A percentile compares a stretch with the other conserved stretches of the same genome.
Conservation (phyloP, 2,888 invertebrate genomes). For the Acleris sparsana region DNA sequence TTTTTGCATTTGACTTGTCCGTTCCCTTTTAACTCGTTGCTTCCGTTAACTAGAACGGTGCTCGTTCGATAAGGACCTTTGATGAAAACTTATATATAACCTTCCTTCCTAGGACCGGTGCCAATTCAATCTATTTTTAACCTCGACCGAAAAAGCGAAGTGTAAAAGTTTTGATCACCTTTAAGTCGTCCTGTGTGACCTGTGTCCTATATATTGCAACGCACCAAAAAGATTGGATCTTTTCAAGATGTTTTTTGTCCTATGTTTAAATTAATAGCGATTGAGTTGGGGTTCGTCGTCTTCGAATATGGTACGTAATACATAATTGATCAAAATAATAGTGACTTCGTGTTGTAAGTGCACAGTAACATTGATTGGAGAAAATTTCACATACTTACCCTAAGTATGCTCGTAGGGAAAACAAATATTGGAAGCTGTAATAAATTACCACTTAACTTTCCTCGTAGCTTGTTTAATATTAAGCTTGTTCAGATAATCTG, state of each 20-base stretch:
- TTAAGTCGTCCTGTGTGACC: too few relatives aligned
- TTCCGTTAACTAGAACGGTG: neutral
- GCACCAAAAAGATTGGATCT: too few relatives aligned
- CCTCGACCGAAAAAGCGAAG: too few relatives aligned
- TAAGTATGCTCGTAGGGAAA: neutral
- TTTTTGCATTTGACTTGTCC: too few relatives aligned
- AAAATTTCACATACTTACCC: neutral
- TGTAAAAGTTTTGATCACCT: too few relatives aligned
- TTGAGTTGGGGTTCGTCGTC: too few relatives aligned
- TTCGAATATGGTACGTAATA: too few relatives aligned
- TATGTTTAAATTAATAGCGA: too few relatives aligned
- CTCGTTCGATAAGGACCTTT: neutral
- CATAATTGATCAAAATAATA: neutral
- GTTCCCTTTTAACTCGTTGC: slow-evolving; percentile 8
- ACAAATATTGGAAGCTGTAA: neutral
- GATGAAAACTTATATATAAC: neutral
- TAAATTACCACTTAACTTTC: neutral
- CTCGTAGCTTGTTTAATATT: slow-evolving; percentile 1
- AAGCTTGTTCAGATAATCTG: slow-evolving; percentile 4
- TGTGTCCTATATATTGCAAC: too few relatives aligned
- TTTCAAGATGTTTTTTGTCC: too few relatives aligned
- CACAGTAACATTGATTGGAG: neutral
- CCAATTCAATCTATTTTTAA: too few relatives aligned
- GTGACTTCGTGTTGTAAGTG: neutral
- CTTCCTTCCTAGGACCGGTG: too few relatives aligned